phyloP scores from a whole-genome alignment of 2,888 invertebrate species.

The Drosophila nr. medialis region DNA sequence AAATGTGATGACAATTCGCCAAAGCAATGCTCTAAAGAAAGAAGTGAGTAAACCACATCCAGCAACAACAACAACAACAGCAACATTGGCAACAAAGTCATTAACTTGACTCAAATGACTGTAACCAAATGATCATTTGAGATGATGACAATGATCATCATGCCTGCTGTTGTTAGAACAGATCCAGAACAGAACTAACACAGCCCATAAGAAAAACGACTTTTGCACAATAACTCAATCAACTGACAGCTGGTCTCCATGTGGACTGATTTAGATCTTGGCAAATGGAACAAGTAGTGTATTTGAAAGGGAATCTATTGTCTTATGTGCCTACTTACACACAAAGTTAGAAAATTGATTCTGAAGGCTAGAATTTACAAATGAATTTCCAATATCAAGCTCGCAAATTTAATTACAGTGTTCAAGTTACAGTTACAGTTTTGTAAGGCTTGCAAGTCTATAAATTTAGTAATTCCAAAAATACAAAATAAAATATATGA shows the following conservation, averaged over 20 bases:
- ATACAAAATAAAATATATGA: not conserved
- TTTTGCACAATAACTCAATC: conserved; percentile 37
- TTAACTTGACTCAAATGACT: conserved; percentile 40
- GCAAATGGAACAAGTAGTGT: not conserved
- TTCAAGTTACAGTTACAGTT: not conserved
- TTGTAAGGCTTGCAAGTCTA: not conserved
- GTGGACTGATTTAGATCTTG: conserved; percentile 10
- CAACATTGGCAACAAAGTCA: conserved; percentile 20
- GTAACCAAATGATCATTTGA: conserved; percentile 45
- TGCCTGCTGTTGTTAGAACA: conserved; percentile 16
- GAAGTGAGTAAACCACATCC: conserved; percentile 46
- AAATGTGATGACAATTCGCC: conserved; percentile 64
- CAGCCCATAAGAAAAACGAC: conserved; percentile 20
- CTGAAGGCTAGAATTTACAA: not conserved
- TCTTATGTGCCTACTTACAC: not conserved
- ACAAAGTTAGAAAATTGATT: not conserved
- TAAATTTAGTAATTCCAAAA: not conserved
- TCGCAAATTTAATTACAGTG: not conserved
- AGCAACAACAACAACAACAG: conserved; percentile 20
- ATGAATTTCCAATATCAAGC: not conserved
- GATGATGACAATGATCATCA: conserved; percentile 33
- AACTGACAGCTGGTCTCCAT: conserved; percentile 13
- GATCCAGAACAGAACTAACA: conserved; percentile 18
- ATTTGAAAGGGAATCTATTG: not conserved
- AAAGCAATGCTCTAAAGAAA: conserved; percentile 35